Conservation (phyloP, 2,888 invertebrate genomes). For the Dermolepida albohirtum region DNA sequence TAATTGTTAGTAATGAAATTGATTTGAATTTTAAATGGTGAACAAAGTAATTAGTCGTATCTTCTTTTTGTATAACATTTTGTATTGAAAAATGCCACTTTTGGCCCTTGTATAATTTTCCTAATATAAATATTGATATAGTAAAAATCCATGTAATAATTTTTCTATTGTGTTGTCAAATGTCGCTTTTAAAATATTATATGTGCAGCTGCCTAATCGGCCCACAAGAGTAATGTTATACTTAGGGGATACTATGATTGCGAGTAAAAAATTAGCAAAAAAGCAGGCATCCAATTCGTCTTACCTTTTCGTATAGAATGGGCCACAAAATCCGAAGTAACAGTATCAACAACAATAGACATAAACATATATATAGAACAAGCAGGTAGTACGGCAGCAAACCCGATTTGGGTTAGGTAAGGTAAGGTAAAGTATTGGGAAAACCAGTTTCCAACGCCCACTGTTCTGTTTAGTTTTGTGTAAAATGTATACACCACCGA, state of each 20-base stretch:
- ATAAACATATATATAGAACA: slow-evolving; percentile 32
- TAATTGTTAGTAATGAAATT: too few species aligned
- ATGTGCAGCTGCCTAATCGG: slow-evolving; percentile 21
- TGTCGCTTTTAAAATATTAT: background rate
- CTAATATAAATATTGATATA: background rate
- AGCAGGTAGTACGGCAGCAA: slow-evolving; percentile 48
- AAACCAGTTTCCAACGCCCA: slow-evolving; percentile 58
- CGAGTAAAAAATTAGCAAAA: slow-evolving; percentile 9
- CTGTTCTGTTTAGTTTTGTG: slow-evolving; percentile 42
- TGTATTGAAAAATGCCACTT: too few species aligned
- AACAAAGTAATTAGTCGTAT: too few species aligned
- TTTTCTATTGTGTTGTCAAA: slow-evolving; percentile 15
- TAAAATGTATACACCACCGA: slow-evolving; percentile 2
- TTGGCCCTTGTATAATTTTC: too few species aligned
- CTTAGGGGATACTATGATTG: slow-evolving; percentile 13
- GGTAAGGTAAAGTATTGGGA: slow-evolving; percentile 57
- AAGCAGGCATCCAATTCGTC: slow-evolving; percentile 12
- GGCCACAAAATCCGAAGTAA: slow-evolving; percentile 27
- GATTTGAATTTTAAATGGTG: too few species aligned
- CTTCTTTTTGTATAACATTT: too few species aligned
- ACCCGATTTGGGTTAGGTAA: slow-evolving; percentile 56
- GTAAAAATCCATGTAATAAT: slow-evolving; percentile 13
- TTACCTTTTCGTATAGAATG: slow-evolving; percentile 25
- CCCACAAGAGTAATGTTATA: slow-evolving; percentile 14
- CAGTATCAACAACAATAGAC: slow-evolving; percentile 34